Evolutionary conservation across 2,888 invertebrate genomes (phyloP), one percentile per base, ranked within the genome.

Genomic region (Drosophila robusta): DNA sequence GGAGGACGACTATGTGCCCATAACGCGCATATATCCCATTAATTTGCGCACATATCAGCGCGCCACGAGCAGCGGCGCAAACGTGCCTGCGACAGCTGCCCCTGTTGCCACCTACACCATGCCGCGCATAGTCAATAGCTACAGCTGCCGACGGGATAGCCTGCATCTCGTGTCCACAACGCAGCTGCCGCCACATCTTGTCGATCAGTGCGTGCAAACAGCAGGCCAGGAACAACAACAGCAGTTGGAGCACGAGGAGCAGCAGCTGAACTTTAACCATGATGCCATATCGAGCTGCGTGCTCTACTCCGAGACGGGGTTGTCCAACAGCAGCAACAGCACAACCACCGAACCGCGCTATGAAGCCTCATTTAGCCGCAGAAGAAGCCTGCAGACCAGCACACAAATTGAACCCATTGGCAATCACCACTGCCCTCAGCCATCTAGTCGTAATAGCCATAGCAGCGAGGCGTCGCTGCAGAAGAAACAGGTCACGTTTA

Each of bases 41-140:
- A 84, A 87, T 26, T 62, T 87, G 66, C 78, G 84, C 6, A 87
- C 89, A 24, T 88, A 87, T 65, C 80, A 84, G 34, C 67, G 87
- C 4, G 65, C 49, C 9, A 68, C 70, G 5, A 82, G 82, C 51
- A 61, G 75, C 6, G 57, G 65, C 6, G 51, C 60, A 7, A 65
- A 46, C n/a, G 12, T 42, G 2, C 6, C 41, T n/a, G 38, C 58
- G 24, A 29, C 50, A 9, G 39, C 52, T 16, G 16, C 50, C 14
- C 44, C 34, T 0, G 44, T 60, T 38, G 57, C 62, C 14, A 70
- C 64, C 12, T 79, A 79, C 34, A 72, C 70, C 12, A 50, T 87
- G 47, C 87, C 87, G 16, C 75, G 87, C 24, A 89, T 89, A 41
- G 87, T 87, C 1, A 80, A 89, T 9, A 82, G 78, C 57, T 89